Conservation (phyloP, 2,888 invertebrate genomes). For the Tanypteryx hageni region DNA sequence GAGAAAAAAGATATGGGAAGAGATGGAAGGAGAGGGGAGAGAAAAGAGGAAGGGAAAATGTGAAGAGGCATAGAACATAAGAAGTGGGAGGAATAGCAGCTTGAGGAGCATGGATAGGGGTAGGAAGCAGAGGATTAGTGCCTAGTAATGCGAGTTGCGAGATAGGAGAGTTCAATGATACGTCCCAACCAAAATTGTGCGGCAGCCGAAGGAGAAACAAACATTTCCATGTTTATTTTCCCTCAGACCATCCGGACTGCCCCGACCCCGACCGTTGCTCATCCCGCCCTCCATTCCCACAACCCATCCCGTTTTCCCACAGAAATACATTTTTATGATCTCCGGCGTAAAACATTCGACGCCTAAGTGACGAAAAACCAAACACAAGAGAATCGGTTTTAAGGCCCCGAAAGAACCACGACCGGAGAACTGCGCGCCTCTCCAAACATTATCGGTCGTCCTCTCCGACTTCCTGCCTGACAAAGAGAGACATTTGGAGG, state of each 20-base stretch:
- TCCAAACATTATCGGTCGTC: neutral
- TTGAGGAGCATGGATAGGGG: neutral
- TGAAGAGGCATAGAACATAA: neutral
- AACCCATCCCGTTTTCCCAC: neutral
- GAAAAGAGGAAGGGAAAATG: neutral
- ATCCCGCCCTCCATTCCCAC: neutral
- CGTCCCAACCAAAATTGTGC: slow-evolving; percentile 43
- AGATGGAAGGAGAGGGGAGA: no score
- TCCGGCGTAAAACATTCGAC: slow-evolving; percentile 25
- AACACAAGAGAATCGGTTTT: slow-evolving; percentile 32
- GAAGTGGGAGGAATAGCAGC: neutral
- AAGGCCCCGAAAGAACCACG: neutral
- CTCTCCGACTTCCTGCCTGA: neutral
- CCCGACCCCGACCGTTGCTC: neutral
- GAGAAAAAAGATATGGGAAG: no score
- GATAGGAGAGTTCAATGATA: slow-evolving; percentile 39
- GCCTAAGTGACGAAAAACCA: slow-evolving; percentile 12
- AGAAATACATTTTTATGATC: slow-evolving; percentile 60
- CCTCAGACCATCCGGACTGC: neutral
- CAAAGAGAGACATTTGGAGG: neutral
- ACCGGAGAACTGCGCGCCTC: neutral
- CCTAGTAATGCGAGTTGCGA: slow-evolving; percentile 12
- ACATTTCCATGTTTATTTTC: slow-evolving; percentile 52
- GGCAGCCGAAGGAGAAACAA: slow-evolving; percentile 52
- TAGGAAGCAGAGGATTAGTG: slow-evolving; percentile 25